These are phyloP conservation scores for Hypotaenidia philippensis DNA, from an alignment of 2,797 vertebrate genomes.

Conservation along the genomic window DNA sequence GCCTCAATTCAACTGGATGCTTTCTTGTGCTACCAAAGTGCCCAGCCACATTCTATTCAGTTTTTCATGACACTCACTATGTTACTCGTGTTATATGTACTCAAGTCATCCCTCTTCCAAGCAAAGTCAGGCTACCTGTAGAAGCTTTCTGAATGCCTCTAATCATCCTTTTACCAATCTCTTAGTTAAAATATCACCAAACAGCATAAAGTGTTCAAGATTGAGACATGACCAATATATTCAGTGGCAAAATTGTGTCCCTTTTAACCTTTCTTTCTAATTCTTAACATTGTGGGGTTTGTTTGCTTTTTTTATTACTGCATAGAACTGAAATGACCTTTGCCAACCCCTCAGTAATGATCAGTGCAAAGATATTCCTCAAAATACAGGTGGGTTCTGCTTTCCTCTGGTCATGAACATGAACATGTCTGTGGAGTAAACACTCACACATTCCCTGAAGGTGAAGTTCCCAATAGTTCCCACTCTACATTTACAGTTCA, in stretches of 20 bases:
- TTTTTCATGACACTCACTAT: neutral
- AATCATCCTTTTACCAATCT: neutral
- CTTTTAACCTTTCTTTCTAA: neutral
- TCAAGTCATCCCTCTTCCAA: neutral
- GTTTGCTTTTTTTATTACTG: neutral
- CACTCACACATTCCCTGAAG: neutral
- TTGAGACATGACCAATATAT: neutral
- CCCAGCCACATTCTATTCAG: neutral
- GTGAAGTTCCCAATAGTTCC: neutral
- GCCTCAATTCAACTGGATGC: neutral
- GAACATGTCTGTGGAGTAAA: neutral
- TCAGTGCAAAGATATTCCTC: neutral
- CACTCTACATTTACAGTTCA: neutral
- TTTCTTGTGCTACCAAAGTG: neutral
- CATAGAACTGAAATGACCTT: neutral
- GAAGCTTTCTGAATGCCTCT: neutral
- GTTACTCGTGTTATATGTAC: neutral
- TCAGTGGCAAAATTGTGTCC: neutral
- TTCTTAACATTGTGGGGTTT: neutral
- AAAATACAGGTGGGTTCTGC: neutral
- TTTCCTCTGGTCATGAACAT: neutral
- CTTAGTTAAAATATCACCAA: accelerated
- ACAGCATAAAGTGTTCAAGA: neutral
- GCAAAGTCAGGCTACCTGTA: neutral
- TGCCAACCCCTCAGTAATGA: neutral